Conservation (phyloP, 2,797 vertebrate species). For the Platyrinchus mystaceus region DNA sequence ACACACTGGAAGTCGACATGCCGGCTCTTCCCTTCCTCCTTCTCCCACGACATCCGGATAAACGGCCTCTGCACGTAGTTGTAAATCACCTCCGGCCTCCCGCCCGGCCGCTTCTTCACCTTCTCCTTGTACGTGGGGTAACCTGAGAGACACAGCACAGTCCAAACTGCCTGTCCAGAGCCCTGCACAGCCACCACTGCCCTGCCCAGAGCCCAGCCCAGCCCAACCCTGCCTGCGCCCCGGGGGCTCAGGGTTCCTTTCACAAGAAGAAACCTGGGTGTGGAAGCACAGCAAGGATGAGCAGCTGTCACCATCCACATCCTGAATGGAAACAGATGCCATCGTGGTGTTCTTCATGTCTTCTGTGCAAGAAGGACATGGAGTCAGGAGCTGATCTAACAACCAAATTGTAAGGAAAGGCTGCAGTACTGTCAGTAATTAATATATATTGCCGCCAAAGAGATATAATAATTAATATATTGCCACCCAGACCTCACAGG, state of each 20-base stretch:
- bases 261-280: not conserved
- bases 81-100: constrained; percentile 95
- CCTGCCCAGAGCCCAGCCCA: not conserved
- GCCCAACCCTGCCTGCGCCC: no score
- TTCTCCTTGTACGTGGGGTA: constrained; percentile 99
- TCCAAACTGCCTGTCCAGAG: not conserved
- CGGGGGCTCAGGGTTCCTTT: not conserved
- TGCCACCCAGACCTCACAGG: not conserved
- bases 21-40: constrained; percentile 95
- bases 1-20: constrained; percentile 98
- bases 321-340: not conserved
- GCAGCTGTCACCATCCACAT: not conserved
- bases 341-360: not conserved
- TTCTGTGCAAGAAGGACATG: not conserved
- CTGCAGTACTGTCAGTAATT: rapidly evolving
- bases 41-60: constrained; percentile 98
- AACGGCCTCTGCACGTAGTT: constrained; percentile 98
- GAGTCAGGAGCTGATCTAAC: not conserved
- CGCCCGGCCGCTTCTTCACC: constrained; percentile 94
- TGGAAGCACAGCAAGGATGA: not conserved
- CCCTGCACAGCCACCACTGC: not conserved
- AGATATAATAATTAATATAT: rapidly evolving
- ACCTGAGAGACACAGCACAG: constrained; percentile 70
- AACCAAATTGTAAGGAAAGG: not conserved
- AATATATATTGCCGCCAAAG: no score